A percentile compares a stretch with the other conserved stretches of the same genome.
Evolutionary conservation across 2,797 vertebrate species (phyloP).

Genomic region (Enteromius treurensis): DNA sequence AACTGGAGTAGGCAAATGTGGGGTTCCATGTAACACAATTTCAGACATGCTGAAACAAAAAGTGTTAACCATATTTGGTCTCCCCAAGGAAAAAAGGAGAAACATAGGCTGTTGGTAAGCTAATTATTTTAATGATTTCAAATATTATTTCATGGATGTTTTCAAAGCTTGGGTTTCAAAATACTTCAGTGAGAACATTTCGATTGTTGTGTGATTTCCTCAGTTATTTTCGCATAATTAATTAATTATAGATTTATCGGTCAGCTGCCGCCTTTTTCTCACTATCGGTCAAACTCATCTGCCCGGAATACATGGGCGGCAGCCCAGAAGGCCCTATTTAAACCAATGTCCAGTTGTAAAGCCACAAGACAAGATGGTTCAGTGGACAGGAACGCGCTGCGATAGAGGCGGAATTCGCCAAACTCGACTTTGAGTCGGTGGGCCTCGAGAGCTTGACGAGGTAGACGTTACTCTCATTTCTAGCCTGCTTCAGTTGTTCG

Average conservation of each 20-base stretch:
- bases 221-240: too few species aligned
- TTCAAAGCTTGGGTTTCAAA: background rate
- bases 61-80: too few species aligned
- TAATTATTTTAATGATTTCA: too few species aligned
- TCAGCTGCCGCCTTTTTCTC: background rate
- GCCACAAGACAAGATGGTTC: constrained; percentile 71
- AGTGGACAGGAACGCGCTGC: constrained; percentile 73
- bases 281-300: constrained; percentile 24
- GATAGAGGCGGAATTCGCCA: constrained; percentile 68
- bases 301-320: background rate
- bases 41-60: too few species aligned
- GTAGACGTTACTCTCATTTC: constrained; percentile 52
- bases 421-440: constrained; percentile 67
- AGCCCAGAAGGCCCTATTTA: constrained; percentile 1
- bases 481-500: too few species aligned
- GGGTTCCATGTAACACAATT: too few species aligned
- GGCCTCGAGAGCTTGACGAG: constrained; percentile 72
- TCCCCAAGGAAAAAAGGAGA: too few species aligned
- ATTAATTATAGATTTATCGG: too few species aligned
- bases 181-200: background rate
- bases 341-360: background rate
- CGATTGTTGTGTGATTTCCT: background rate
- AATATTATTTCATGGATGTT: background rate
- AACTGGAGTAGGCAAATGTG: too few species aligned
- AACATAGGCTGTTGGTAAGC: too few species aligned